Base-by-base conservation (phyloP, 2,797 vertebrate genomes). In the Coregonus suidteri region DNA sequence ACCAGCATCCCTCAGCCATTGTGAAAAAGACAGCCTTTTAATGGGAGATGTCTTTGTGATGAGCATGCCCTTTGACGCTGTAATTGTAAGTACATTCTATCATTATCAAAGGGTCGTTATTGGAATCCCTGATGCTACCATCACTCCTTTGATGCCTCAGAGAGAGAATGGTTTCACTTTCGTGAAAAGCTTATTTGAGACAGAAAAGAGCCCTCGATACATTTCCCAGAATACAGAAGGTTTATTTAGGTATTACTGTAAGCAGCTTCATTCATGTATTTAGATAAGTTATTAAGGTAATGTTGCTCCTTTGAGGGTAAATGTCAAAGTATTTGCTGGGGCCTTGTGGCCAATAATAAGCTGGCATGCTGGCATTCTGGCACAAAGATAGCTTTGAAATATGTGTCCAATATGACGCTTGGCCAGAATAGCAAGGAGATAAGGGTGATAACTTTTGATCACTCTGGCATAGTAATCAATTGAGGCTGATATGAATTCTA, bases 71-170 rank as follows among this genome's bases (percentile, higher is more conserved):
- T 86, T 82, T 89, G 88, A 73, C 81, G 82, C 35, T 81, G 85
- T 85, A 75, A 91, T 91, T 81, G 77, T 81, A 92, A 91, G 84
- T 86, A 81, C 88, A 87, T 77, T 47, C 70, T 82, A 77, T 88
- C 77, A 81, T 84, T 86, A 84, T 87, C n/a, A 47, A 6, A 30
- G 81, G 79, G 83, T 85, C 77, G 34, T 51, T 13, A 13, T 4
- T 51, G 30, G 64, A 66, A 54, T 68, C 52, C 65, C 16, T 76
- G 75, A 75, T 66, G 37, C 9, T 71, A 34, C 79, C n/a, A 47
- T 82, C 70, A 83, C 80, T 67, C 66, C 30, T 75, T 75, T 81
- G 82, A 56, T 56, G 41, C 30, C 25, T 82, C 69, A 83, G 79
- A 66, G 65, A 35, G 74, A 73, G 79, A 82, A 52, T 52, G 34